These are phyloP conservation scores for Clinocottus analis DNA, from an alignment of 2,113 vertebrate species.

Conservation along the genomic window DNA sequence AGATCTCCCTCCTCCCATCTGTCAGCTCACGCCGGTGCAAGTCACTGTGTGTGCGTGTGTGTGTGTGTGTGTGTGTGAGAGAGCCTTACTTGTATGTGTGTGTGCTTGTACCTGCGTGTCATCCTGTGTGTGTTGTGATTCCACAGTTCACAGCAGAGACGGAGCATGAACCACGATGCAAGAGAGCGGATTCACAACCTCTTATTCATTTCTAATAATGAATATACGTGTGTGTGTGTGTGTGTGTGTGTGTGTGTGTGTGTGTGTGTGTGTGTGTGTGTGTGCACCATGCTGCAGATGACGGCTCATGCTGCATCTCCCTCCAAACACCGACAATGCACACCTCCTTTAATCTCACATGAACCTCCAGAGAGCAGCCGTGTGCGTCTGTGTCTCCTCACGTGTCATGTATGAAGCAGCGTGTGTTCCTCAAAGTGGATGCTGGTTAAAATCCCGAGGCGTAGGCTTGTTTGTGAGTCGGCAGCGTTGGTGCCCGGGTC, in stretches of 20 bases:
- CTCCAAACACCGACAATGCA: background rate
- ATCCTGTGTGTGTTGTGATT: background rate
- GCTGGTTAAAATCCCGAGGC: slow-evolving; percentile 11
- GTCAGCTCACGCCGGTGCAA: slow-evolving; percentile 53
- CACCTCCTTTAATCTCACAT: background rate
- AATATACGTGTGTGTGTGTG: too few relatives aligned
- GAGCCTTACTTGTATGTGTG: background rate
- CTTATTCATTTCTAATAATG: background rate
- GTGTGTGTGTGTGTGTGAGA: too few relatives aligned
- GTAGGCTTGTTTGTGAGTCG: slow-evolving; percentile 13
- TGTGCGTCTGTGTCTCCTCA: background rate
- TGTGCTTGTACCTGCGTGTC: background rate
- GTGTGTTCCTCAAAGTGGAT: background rate
- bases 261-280: too few relatives aligned
- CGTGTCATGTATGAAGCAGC: too few relatives aligned
- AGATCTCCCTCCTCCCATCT: slow-evolving; percentile 74
- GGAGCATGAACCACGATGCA: slow-evolving; percentile 3
- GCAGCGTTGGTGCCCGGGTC: slow-evolving; percentile 50
- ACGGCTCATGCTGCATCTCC: background rate
- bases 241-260: too few relatives aligned
- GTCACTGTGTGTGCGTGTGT: slow-evolving; percentile 5
- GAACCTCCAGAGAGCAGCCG: background rate
- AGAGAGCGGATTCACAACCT: too few relatives aligned
- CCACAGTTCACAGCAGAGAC: slow-evolving; percentile 22
- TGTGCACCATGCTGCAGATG: background rate